A percentile compares a stretch with the other conserved stretches of the same genome.
phyloP scores from a whole-genome alignment of 2,888 invertebrate species.

The Sicus ferrugineus region DNA sequence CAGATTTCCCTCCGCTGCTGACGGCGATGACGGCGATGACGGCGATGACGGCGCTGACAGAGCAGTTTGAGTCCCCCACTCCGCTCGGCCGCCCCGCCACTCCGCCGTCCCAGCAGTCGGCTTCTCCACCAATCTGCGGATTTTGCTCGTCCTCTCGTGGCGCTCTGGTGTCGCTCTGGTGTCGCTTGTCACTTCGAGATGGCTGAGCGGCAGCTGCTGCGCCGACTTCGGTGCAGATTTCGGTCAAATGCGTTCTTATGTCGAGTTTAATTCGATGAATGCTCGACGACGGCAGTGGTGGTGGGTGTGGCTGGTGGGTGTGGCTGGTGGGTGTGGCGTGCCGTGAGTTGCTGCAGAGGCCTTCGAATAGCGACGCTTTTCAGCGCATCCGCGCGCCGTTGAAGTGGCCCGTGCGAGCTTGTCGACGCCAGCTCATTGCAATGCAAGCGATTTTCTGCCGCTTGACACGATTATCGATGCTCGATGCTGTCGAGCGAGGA shows the following conservation, averaged over 20 bases:
- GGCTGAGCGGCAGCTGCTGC: neutral
- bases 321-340: neutral
- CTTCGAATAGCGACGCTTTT: neutral
- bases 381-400: neutral
- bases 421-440: conserved; percentile 22
- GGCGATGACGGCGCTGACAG: too few relatives aligned
- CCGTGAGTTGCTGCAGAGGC: neutral
- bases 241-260: conserved; percentile 3
- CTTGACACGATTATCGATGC: conserved; percentile 15
- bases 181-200: neutral
- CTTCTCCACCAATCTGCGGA: too few relatives aligned
- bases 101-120: too few relatives aligned
- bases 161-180: too few relatives aligned
- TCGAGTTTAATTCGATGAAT: neutral
- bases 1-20: neutral
- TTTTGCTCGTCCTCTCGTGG: neutral
- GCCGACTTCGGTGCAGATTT: neutral
- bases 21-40: neutral
- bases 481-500: too few relatives aligned
- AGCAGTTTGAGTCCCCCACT: too few relatives aligned
- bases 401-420: conserved; percentile 11
- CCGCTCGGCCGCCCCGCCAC: neutral
- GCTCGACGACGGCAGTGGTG: neutral
- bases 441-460: conserved; percentile 14
- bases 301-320: too few relatives aligned